These are phyloP conservation scores for Pocillopora meandrina DNA, from an alignment of 92 coral and sea anemone genomes.

Conservation along the genomic window DNA sequence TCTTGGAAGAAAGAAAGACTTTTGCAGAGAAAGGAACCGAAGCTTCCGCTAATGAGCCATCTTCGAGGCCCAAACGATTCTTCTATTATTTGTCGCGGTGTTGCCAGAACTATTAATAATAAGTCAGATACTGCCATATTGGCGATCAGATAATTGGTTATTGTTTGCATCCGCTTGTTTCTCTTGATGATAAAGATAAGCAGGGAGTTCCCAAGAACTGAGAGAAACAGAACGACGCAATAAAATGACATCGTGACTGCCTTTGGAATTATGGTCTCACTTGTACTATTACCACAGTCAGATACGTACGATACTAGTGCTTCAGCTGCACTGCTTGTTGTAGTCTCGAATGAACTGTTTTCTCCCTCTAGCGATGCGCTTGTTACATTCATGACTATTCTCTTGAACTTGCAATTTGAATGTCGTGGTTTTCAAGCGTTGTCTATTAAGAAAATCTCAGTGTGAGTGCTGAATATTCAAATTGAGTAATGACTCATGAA, in stretches of 20 bases:
- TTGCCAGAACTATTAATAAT: background rate
- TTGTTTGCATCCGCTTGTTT: constrained; percentile 10
- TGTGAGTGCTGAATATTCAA: too few relatives aligned
- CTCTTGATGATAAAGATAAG: constrained; percentile 5
- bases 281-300: background rate
- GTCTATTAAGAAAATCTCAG: too few relatives aligned
- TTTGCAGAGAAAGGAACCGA: constrained; percentile 17
- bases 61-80: background rate
- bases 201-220: background rate
- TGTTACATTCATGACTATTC: too few relatives aligned
- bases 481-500: too few relatives aligned
- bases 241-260: background rate
- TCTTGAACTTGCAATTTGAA: too few relatives aligned
- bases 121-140: constrained; percentile 12
- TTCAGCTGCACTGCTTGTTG: too few relatives aligned
- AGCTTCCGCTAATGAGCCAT: background rate
- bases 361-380: too few relatives aligned
- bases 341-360: too few relatives aligned
- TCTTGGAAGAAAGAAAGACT: background rate
- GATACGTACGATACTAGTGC: background rate
- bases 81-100: background rate
- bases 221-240: background rate
- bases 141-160: constrained; percentile 15
- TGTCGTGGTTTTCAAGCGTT: too few relatives aligned
- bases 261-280: background rate